A percentile compares a stretch with the other conserved stretches of the same genome.
Evolutionary conservation across 1,140 invertebrate genomes (phyloP).

Genomic region (Octopus bimaculoides): DNA sequence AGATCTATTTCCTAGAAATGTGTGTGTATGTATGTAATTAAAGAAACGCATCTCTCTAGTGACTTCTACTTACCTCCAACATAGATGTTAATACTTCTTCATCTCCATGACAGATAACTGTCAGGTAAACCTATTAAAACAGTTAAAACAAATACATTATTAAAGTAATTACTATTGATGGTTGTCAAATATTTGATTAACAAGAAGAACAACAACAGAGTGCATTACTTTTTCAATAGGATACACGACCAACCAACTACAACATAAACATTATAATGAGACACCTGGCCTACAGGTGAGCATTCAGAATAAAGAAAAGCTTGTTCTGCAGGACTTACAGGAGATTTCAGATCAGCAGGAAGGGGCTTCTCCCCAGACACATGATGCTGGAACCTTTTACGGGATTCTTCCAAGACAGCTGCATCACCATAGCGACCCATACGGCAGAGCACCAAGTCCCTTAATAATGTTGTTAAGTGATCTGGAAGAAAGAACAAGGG

Average conservation of each 20-base stretch:
- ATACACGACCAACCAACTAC: too few relatives aligned
- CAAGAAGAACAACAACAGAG: too few relatives aligned
- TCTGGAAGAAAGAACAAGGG: slow-evolving; percentile 44
- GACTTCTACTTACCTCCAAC: slow-evolving; percentile 62
- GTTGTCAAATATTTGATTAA: too few relatives aligned
- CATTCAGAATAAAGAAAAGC: not conserved
- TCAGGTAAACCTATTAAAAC: slow-evolving; percentile 69
- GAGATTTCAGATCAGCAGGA: slow-evolving; percentile 81
- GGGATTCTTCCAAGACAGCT: slow-evolving; percentile 72
- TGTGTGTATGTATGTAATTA: too few relatives aligned
- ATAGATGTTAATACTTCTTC: slow-evolving; percentile 73
- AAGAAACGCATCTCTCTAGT: too few relatives aligned
- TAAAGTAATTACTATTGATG: too few relatives aligned
- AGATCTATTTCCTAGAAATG: too few relatives aligned
- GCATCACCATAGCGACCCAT: slow-evolving; percentile 79
- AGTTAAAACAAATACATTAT: slow-evolving; percentile 14
- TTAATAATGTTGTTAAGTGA: slow-evolving; percentile 79
- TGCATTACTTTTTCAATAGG: too few relatives aligned
- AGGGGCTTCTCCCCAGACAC: slow-evolving; percentile 64
- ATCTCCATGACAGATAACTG: slow-evolving; percentile 73
- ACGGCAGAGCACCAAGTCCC: slow-evolving; percentile 77
- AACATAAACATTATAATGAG: too few relatives aligned
- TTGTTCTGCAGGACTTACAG: slow-evolving; percentile 56
- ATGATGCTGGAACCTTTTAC: slow-evolving; percentile 70
- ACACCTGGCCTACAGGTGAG: too few relatives aligned